These are phyloP conservation scores for Hofmannophila pseudospretella DNA, from an alignment of 2,888 invertebrate species.

Conservation along the genomic window DNA sequence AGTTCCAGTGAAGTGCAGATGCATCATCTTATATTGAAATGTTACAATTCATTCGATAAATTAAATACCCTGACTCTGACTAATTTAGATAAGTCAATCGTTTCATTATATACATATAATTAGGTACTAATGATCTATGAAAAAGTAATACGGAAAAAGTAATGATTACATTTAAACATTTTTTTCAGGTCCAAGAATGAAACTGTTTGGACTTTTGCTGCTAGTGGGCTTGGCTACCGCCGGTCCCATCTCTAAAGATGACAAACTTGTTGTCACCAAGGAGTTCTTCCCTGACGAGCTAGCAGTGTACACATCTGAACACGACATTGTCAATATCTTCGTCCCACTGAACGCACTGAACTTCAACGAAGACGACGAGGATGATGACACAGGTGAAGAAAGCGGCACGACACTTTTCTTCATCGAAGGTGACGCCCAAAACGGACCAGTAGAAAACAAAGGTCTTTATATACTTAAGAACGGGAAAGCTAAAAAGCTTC, in stretches of 20 bases:
- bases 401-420: constrained; percentile 24
- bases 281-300: constrained; percentile 28
- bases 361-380: constrained; percentile 23
- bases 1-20: too few relatives aligned
- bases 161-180: too few relatives aligned
- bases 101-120: too few relatives aligned
- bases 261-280: constrained; percentile 18
- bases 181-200: constrained; percentile 15
- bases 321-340: constrained; percentile 35
- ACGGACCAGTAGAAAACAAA: constrained; percentile 25
- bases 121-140: too few relatives aligned
- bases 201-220: constrained; percentile 20
- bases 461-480: constrained; percentile 33
- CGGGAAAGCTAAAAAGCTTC: constrained; percentile 26
- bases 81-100: too few relatives aligned
- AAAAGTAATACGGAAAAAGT: too few relatives aligned
- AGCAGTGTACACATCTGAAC: constrained; percentile 25
- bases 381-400: constrained; percentile 14
- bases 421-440: constrained; percentile 28
- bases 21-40: too few relatives aligned
- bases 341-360: constrained; percentile 33
- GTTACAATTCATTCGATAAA: too few relatives aligned
- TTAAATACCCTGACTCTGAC: too few relatives aligned
- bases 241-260: constrained; percentile 24
- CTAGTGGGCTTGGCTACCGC: constrained; percentile 24